Evolutionary conservation across 2,888 invertebrate genomes (phyloP).

Genomic region (Leuctra nigra): DNA sequence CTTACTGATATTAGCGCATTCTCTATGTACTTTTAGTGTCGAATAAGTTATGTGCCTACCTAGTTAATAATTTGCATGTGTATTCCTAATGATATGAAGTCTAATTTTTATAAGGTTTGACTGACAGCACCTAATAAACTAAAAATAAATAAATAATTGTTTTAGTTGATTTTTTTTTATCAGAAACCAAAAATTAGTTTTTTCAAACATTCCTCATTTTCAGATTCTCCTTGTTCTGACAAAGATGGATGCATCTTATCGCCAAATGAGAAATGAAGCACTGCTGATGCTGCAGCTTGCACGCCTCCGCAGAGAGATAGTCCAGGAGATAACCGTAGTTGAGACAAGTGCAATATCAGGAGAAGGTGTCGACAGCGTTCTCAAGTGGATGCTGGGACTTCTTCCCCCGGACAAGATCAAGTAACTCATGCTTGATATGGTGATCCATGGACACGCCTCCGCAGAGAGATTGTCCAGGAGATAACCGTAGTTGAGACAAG

Average conservation of each 20-base stretch:
- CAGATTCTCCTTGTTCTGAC: conserved; percentile 64
- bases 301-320: conserved; percentile 60
- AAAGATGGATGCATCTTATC: conserved; percentile 80
- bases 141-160: background rate
- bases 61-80: too few species aligned
- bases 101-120: too few species aligned
- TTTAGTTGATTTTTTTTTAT: too few species aligned
- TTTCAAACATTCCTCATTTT: too few species aligned
- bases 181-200: too few species aligned
- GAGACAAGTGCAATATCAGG: conserved; percentile 71
- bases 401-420: conserved; percentile 40
- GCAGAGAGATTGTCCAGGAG: conserved; percentile 59
- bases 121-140: too few species aligned
- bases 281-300: conserved; percentile 72
- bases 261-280: conserved; percentile 82
- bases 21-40: too few species aligned
- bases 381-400: conserved; percentile 48
- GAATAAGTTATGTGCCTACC: too few species aligned
- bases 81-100: too few species aligned
- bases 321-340: conserved; percentile 57
- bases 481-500: conserved; percentile 67
- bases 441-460: conserved; percentile 53
- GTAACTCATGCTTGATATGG: conserved; percentile 56
- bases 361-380: conserved; percentile 59
- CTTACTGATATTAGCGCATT: too few species aligned